Base-by-base conservation (phyloP, 2,888 invertebrate species). In the Ptychoptera albimana region DNA sequence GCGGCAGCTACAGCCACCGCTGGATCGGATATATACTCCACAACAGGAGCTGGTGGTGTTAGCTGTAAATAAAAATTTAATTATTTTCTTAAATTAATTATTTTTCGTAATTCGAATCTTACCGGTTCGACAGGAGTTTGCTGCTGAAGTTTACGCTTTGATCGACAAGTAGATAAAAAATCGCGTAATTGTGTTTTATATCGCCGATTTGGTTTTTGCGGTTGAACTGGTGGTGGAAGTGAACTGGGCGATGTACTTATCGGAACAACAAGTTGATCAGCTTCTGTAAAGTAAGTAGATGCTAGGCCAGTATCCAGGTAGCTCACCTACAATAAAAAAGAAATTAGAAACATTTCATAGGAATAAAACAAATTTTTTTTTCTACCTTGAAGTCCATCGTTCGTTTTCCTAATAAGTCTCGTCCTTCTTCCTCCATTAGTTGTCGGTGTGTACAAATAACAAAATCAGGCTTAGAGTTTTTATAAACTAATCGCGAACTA, bases 381-480 rank as follows among this genome's bases (percentile, higher is more conserved):
- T 12, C 4, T 9, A 42, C 92, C 74, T 97, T 96, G 67, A 96
- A 97, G 67, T 97, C 96, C 87, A 94, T 94, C 7, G 96, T 97
- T 51, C 98, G 76, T 66, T 99, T 98, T 32, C 96, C 96, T 41
- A 97, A 73, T 48, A 98, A 70, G 67, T 97, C 97, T 51, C 92
- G 78, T 10, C 98, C 98, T 71, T 98, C 98, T 67, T 98, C 98
- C 63, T 98, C 97, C 98, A 97, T 97, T 40, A 99, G 76, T 48
- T 97, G 93, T 51, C 98, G 75, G 69, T 99, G 98, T 37, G 97
- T 98, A 67, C 94, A 92, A 56, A 97, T 94, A 51, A 98, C 94
- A 64, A 96, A 96, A 64, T 99, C 98, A 1, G 97, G 96, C 65
- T 98, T 98, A 51, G 96, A 96, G 68, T 97, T 98, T 69, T 98